Conservation (phyloP, 2,113 vertebrate genomes). For the Microcebus griseorufus region DNA sequence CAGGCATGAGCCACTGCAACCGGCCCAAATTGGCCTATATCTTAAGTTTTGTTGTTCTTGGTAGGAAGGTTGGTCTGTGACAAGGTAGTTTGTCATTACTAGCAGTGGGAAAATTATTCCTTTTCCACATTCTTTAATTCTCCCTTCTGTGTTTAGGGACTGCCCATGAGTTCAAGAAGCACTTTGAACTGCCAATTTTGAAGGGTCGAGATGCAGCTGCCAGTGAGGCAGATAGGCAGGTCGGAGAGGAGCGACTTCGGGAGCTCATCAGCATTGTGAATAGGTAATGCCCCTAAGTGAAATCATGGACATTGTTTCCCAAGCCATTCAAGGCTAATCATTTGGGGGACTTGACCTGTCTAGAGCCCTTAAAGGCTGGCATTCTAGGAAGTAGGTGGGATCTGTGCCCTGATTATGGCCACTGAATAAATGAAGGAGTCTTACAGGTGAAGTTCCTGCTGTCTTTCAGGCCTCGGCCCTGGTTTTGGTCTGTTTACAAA, state of each 20-base stretch:
- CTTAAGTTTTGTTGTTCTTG: constrained; percentile 34
- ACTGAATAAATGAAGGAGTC: not conserved
- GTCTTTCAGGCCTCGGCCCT: not conserved
- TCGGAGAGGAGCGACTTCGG: constrained; percentile 94
- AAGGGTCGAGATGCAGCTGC: constrained; percentile 96
- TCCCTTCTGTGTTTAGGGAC: constrained; percentile 88
- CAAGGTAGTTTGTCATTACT: not conserved
- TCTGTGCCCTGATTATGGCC: not conserved
- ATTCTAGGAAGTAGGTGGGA: not conserved
- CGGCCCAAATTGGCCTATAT: constrained; percentile 18
- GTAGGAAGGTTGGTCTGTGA: not conserved
- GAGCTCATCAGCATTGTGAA: constrained; percentile 96
- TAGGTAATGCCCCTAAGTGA: constrained; percentile 82
- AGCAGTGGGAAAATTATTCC: not conserved
- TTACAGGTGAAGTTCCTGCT: not conserved
- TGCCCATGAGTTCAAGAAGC: constrained; percentile 96
- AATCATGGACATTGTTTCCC: not conserved
- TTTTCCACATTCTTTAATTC: not conserved
- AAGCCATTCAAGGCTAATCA: not conserved
- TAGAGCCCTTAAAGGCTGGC: not conserved
- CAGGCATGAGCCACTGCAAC: too few relatives aligned
- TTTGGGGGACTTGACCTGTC: not conserved
- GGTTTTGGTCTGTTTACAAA: not conserved
- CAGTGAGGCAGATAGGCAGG: constrained; percentile 89
- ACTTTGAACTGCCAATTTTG: constrained; percentile 96